These are phyloP conservation scores for Leptopilina myrica DNA, from an alignment of 2,888 invertebrate genomes.

Conservation along the genomic window DNA sequence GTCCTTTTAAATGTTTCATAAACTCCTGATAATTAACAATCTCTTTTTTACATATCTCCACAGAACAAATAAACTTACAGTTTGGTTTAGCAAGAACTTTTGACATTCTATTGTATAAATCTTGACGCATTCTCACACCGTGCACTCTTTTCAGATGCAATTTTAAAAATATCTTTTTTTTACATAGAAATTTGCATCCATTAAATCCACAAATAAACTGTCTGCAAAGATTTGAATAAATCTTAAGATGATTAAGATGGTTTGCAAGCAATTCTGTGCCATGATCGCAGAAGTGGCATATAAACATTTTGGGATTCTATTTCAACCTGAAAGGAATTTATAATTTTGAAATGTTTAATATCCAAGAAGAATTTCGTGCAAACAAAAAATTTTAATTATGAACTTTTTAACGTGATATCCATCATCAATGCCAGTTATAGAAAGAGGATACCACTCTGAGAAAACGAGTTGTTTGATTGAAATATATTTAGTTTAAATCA, in stretches of 20 bases:
- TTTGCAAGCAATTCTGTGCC: neutral
- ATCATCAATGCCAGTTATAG: no score
- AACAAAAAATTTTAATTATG: no score
- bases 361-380: no score
- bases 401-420: no score
- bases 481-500: no score
- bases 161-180: neutral
- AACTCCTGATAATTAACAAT: neutral
- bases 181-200: neutral
- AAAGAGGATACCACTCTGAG: no score
- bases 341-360: neutral
- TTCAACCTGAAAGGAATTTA: neutral
- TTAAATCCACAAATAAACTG: neutral
- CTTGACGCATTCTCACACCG: neutral
- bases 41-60: neutral
- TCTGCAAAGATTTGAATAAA: neutral
- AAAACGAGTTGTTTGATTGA: no score
- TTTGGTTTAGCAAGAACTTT: neutral
- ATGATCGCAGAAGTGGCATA: constrained; percentile 2
- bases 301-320: neutral
- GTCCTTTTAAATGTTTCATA: neutral
- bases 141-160: neutral
- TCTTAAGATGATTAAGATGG: neutral
- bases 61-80: neutral
- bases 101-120: neutral